phyloP scores from a whole-genome alignment of 2,888 invertebrate genomes.

The Arrhopalites spinosus region DNA sequence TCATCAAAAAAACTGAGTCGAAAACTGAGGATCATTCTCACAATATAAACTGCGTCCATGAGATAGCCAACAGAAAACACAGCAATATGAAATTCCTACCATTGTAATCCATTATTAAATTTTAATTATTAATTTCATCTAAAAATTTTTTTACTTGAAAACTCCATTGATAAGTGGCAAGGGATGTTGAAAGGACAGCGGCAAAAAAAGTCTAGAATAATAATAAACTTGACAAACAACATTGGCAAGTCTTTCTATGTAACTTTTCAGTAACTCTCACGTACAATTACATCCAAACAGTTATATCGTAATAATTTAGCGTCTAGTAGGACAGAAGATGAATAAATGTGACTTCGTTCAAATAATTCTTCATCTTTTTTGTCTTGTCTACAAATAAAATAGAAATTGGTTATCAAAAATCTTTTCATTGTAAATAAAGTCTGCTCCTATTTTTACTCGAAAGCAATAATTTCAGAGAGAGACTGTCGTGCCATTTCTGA shows the following conservation, averaged over 20 bases:
- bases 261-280: too few species aligned
- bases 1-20: conserved; percentile 39
- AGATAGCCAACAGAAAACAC: conserved; percentile 33
- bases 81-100: conserved; percentile 8
- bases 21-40: conserved; percentile 36
- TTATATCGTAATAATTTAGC: conserved; percentile 16
- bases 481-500: conserved; percentile 3
- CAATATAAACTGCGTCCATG: conserved; percentile 32
- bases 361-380: conserved; percentile 9
- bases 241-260: neutral
- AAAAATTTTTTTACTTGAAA: neutral
- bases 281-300: conserved; percentile 9
- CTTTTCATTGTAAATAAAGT: too few species aligned
- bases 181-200: conserved; percentile 19
- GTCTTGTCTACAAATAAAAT: conserved; percentile 7
- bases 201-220: conserved; percentile 26
- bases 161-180: conserved; percentile 34
- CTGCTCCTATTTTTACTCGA: neutral
- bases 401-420: too few species aligned
- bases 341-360: conserved; percentile 1
- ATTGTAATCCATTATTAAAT: neutral
- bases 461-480: conserved; percentile 13
- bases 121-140: too few species aligned
- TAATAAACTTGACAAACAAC: neutral
- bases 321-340: conserved; percentile 15